These are phyloP conservation scores for Misgurnus anguillicaudatus DNA, from an alignment of 2,113 vertebrate species.

Conservation along the genomic window DNA sequence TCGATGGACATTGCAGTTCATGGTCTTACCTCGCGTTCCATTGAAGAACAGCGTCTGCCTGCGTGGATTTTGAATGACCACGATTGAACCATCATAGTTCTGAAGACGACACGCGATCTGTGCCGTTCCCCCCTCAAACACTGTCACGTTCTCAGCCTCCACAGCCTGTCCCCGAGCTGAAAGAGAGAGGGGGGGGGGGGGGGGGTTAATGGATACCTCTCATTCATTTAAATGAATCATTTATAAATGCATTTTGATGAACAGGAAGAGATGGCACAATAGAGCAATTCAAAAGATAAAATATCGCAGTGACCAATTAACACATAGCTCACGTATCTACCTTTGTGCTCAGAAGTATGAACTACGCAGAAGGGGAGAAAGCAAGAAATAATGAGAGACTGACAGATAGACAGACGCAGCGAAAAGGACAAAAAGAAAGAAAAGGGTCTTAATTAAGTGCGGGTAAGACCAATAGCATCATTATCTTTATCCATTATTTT, in stretches of 20 bases:
- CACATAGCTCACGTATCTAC: conserved; percentile 19
- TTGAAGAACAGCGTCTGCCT: conserved; percentile 94
- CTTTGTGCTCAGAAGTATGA: conserved; percentile 34
- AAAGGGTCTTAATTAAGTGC: conserved; percentile 43
- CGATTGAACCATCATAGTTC: conserved; percentile 91
- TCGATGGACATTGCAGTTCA: too few relatives aligned
- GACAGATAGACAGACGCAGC: conserved; percentile 40
- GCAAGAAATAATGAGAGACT: conserved; percentile 43
- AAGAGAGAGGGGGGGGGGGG: conserved; percentile 45
- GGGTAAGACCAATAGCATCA: conserved; percentile 33
- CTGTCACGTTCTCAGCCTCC: conserved; percentile 90
- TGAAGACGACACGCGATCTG: conserved; percentile 90
- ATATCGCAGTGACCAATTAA: conserved; percentile 34
- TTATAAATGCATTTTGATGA: conserved; percentile 16
- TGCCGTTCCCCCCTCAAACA: conserved; percentile 85
- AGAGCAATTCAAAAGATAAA: conserved; percentile 32
- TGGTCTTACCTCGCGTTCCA: conserved; percentile 81
- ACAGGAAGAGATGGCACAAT: conserved; percentile 48
- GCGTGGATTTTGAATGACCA: conserved; percentile 91
- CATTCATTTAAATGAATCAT: background rate
- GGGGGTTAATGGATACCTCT: conserved; percentile 4
- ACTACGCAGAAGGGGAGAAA: conserved; percentile 4
- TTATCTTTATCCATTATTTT: conserved; percentile 38
- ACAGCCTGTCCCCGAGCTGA: conserved; percentile 82
- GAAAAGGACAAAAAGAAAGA: conserved; percentile 22